Evolutionary conservation across 2,797 vertebrate genomes (phyloP).

Genomic region (Vespertilio murinus): DNA sequence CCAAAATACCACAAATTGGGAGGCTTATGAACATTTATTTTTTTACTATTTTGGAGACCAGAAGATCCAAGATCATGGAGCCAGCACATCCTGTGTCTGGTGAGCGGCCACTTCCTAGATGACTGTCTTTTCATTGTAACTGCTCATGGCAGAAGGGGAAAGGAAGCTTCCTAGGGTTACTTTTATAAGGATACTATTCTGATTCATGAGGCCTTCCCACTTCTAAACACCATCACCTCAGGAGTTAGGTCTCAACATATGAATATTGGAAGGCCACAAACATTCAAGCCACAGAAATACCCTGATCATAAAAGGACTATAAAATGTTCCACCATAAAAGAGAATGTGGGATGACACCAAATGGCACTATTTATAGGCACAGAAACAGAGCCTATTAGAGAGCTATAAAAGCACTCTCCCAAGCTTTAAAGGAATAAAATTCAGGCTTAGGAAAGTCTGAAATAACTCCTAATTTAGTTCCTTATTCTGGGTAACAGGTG

Average conservation of each 20-base stretch:
- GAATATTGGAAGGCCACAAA: neutral
- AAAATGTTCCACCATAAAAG: slow-evolving; percentile 38
- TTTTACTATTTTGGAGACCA: neutral
- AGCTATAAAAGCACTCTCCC: slow-evolving; percentile 1
- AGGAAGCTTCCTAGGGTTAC: neutral
- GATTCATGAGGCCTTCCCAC: neutral
- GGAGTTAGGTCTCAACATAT: neutral
- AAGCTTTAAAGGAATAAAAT: slow-evolving; percentile 41
- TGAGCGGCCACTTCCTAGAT: neutral
- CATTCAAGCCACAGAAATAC: neutral
- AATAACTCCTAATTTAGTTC: slow-evolving; percentile 47
- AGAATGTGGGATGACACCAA: neutral
- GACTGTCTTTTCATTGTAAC: neutral
- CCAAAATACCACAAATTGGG: neutral
- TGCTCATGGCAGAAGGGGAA: neutral
- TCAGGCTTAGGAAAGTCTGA: neutral
- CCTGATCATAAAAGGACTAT: neutral
- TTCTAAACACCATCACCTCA: neutral
- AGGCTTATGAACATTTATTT: neutral
- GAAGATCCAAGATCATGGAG: neutral
- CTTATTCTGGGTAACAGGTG: neutral
- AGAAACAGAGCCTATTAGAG: neutral
- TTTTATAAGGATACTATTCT: neutral
- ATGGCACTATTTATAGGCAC: neutral
- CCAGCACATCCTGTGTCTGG: neutral